Percentiles rank a stretch among this genome's conserved stretches.
These are phyloP conservation scores for Plusia festucae DNA, from an alignment of 2,888 invertebrate genomes.

Conservation along the genomic window DNA sequence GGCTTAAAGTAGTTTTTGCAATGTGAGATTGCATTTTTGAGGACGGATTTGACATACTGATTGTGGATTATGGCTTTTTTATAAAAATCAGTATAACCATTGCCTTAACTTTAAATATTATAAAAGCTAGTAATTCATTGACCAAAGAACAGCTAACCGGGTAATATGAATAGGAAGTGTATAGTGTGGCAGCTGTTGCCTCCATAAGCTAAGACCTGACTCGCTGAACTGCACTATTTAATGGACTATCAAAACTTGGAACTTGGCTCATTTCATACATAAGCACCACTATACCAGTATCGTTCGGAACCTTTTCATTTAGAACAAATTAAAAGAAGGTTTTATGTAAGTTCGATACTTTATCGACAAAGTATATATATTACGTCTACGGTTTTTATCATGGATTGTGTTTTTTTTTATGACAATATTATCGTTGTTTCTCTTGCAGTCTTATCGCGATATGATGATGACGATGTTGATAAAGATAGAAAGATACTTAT, in stretches of 20 bases:
- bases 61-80: too few relatives aligned
- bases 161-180: conserved; percentile 18
- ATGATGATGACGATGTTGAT: too few relatives aligned
- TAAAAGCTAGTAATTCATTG: too few relatives aligned
- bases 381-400: conserved; percentile 13
- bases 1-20: too few relatives aligned
- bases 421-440: too few relatives aligned
- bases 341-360: background rate
- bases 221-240: conserved; percentile 51
- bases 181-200: conserved; percentile 43
- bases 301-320: conserved; percentile 39
- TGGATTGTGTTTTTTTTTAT: too few relatives aligned
- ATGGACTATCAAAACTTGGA: conserved; percentile 59
- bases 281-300: conserved; percentile 35
- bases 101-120: background rate
- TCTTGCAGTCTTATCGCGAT: too few relatives aligned
- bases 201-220: conserved; percentile 50
- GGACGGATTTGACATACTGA: too few relatives aligned
- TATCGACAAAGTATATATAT: background rate
- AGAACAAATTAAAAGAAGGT: conserved; percentile 22
- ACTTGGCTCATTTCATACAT: conserved; percentile 53
- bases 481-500: too few relatives aligned
- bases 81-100: background rate
- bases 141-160: conserved; percentile 2
- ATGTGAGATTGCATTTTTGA: too few relatives aligned